Evolutionary conservation across 2,113 vertebrate genomes (phyloP), one percentile per base, ranked within the genome.

Genomic region (Aegotheles bennettii): DNA sequence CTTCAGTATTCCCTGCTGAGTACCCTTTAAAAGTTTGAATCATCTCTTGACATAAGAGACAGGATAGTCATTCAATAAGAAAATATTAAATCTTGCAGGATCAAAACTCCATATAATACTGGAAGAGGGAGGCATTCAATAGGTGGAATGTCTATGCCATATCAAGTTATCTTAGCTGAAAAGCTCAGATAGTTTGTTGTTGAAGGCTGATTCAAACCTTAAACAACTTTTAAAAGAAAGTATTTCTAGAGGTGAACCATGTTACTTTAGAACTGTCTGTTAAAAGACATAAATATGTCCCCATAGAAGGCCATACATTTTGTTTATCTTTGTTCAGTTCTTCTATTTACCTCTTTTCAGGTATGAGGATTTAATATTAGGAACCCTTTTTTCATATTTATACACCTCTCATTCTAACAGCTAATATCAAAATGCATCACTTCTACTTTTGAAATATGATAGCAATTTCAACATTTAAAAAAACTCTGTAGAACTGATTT

Each of bases 21-120:
- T 90, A 89, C 11, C 50, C 45, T 94, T 96, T 95, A 84, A 89
- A 98, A 96, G 61, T 95, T 82, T 87, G 92, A 78, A 95, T 93
- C 54, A 73, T 90, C 73, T 42, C 96, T 93, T 94, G 78, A 87
- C 67, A 89, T 71, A 91, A 94, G 24, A 91, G 64, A 74, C 88
- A 94, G 69, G 59, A 13, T 71, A 84, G 53, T 67, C 43, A 59
- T 90, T 61, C 61, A 84, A 88, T 90, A 15, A 93, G 61, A 48
- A 94, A 71, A 53, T 25, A 48, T 48, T 36, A 87, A 84, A 75
- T 26, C 73, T 89, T 88, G 23, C 23, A 92, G 50, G 35, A 91
- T 74, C 59, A 95, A 84, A 87, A 65, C 24, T 59, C 24, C 19
- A 68, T 82, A 78, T 79, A 40, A 38, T 65, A 74, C 42, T 50